phyloP scores from a whole-genome alignment of 1,140 invertebrate species.

The Zophobas morio region DNA sequence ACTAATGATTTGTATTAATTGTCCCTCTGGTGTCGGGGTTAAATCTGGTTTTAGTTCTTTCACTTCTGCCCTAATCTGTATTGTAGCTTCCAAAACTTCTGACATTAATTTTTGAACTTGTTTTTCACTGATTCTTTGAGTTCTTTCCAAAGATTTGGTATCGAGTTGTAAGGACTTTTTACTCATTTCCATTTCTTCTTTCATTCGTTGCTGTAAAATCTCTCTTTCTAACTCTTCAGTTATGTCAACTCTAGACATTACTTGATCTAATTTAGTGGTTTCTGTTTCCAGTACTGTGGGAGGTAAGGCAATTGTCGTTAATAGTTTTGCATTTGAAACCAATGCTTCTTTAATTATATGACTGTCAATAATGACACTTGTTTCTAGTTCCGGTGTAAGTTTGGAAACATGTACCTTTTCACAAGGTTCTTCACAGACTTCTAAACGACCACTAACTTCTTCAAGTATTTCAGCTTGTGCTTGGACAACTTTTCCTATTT shows the following conservation, averaged over 20 bases:
- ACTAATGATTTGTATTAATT: conserved; percentile 61
- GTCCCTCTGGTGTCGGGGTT: conserved; percentile 70
- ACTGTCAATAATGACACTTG: conserved; percentile 23
- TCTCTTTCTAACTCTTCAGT: conserved; percentile 42
- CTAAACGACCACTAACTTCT: conserved; percentile 39
- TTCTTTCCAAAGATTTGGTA: conserved; percentile 19
- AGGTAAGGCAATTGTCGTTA: conserved; percentile 59
- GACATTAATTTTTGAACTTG: conserved; percentile 69
- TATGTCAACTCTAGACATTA: conserved; percentile 21
- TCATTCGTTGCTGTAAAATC: conserved; percentile 41
- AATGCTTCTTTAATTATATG: conserved; percentile 60
- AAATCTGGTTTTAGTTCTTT: conserved; percentile 71
- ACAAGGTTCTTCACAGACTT: conserved; percentile 54
- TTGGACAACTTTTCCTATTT: conserved; percentile 46
- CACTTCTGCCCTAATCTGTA: conserved; percentile 71
- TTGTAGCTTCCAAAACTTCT: conserved; percentile 70
- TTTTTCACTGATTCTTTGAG: conserved; percentile 58
- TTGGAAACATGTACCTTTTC: conserved; percentile 15
- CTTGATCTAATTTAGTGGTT: not conserved
- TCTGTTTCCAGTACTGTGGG: conserved; percentile 46
- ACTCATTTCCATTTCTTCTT: conserved; percentile 25
- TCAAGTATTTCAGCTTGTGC: conserved; percentile 53
- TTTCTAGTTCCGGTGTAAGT: not conserved
- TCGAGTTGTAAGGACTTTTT: conserved; percentile 48
- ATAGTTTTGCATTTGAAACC: conserved; percentile 56